Evolutionary conservation across 2,113 vertebrate genomes (phyloP), one percentile per base, ranked within the genome.

Genomic region (Rhabdomys dilectus): DNA sequence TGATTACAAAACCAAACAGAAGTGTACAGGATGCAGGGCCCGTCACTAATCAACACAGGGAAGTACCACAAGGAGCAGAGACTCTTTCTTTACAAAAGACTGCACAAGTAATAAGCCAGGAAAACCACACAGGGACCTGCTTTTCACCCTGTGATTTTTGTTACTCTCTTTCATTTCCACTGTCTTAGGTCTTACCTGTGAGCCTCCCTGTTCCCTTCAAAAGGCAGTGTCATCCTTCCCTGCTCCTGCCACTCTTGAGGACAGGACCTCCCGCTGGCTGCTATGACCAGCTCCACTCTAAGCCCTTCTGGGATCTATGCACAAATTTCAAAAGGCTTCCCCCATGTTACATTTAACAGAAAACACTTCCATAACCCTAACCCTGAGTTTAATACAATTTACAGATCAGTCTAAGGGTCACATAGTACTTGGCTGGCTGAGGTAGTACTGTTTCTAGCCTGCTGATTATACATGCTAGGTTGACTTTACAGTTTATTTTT

Each of bases 1-100:
- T 97, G 85, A 94, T 96, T 95, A 97, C 88, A 45, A 87, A 94
- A 91, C 91, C 90, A 95, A 95, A 96, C 17, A 77, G 89, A 96
- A 96, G 89, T 9, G 17, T 31, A n/a, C 19, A 45, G 36, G 90
- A 96, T 91, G 19, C 7, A 72, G 73, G 13, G 53, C 48, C 82
- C 72, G 21, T 26, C 88, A 90, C 91, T 90, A 93, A 96, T 93
- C 93, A 93, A 53, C 48, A 53, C 34, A 80, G 36, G 60, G 29
- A 7, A 93, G 60, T 26, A 94, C 96, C 60, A 96, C 82, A 94
- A 78, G 70, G 9, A 76, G 81, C 17, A 94, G 91, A 73, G 72
- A 90, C 86, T 13, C 42, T 39, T 86, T 87, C 34, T 36, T 91
- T 85, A 92, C 36, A 58, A 88, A 90, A 66, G 84, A 51, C 0